A percentile compares a stretch with the other conserved stretches of the same genome.
phyloP scores from a whole-genome alignment of 2,113 vertebrate species.

The Sapajus apella region DNA sequence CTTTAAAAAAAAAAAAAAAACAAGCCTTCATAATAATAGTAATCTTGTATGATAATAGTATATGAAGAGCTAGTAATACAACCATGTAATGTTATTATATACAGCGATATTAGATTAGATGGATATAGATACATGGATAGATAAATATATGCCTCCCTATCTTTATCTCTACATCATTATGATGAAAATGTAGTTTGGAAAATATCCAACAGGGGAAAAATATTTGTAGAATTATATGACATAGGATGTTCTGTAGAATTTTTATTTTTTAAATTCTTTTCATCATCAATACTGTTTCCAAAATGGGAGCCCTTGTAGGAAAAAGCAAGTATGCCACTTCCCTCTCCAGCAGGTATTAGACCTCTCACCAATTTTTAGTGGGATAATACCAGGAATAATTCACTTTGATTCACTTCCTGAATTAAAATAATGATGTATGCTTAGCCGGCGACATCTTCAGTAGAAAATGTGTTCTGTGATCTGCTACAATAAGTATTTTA shows the following conservation, averaged over 20 bases:
- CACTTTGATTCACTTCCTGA: not conserved
- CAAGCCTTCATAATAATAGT: not conserved
- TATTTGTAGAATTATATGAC: not conserved
- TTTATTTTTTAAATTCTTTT: slow-evolving; percentile 6
- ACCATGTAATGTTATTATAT: not conserved
- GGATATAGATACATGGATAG: not conserved
- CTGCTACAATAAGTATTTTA: not conserved
- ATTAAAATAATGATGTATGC: slow-evolving; percentile 20
- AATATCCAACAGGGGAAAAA: not conserved
- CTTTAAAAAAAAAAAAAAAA: slow-evolving; percentile 40
- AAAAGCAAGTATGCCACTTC: not conserved
- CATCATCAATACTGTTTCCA: slow-evolving; percentile 21
- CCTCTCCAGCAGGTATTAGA: not conserved
- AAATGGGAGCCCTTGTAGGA: not conserved
- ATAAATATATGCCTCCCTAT: not conserved
- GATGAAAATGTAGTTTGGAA: slow-evolving; percentile 43
- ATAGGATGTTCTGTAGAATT: not conserved
- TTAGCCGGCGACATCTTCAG: slow-evolving; percentile 19
- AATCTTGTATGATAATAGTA: slow-evolving; percentile 27
- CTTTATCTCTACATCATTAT: slow-evolving; percentile 34
- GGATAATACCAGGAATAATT: slow-evolving; percentile 26
- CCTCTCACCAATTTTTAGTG: not conserved
- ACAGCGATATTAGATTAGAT: not conserved
- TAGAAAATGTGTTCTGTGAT: not conserved
- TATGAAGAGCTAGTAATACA: not conserved